These are phyloP conservation scores for Drosophila seclusa DNA, from an alignment of 2,888 invertebrate species.

Conservation along the genomic window DNA sequence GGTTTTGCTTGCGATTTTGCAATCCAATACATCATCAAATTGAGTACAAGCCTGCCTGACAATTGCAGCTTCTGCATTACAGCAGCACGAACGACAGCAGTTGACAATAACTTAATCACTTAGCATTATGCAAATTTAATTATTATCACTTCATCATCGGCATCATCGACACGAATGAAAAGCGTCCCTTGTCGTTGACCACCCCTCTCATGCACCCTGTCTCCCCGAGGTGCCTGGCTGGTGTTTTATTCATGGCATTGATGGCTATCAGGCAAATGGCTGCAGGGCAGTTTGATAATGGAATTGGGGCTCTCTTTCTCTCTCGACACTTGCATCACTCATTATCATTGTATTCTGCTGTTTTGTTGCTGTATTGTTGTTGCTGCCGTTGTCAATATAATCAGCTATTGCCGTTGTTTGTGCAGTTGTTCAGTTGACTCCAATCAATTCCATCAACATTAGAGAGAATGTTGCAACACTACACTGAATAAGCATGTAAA, in stretches of 20 bases:
- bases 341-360: constrained; percentile 51
- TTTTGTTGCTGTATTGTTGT: constrained; percentile 6
- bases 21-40: constrained; percentile 58
- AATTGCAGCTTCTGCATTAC: constrained; percentile 38
- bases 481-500: constrained; percentile 12
- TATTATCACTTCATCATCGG: constrained; percentile 80
- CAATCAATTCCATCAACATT: constrained; percentile 13
- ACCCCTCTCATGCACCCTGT: not conserved
- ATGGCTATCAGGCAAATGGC: constrained; percentile 71
- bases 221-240: constrained; percentile 26
- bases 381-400: constrained; percentile 53
- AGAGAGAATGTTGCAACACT: constrained; percentile 13
- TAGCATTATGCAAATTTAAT: constrained; percentile 81
- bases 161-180: constrained; percentile 57
- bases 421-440: constrained; percentile 47
- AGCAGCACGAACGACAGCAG: constrained; percentile 41
- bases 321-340: constrained; percentile 47
- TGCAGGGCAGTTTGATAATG: constrained; percentile 39
- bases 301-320: constrained; percentile 32
- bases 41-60: constrained; percentile 31
- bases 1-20: constrained; percentile 58
- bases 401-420: constrained; percentile 68
- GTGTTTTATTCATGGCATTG: constrained; percentile 59
- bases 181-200: constrained; percentile 11
- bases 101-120: constrained; percentile 80